Evolutionary conservation across 2,797 vertebrate species (phyloP), one percentile per base, ranked within the genome.

Genomic region (Pseudopleuronectes americanus): DNA sequence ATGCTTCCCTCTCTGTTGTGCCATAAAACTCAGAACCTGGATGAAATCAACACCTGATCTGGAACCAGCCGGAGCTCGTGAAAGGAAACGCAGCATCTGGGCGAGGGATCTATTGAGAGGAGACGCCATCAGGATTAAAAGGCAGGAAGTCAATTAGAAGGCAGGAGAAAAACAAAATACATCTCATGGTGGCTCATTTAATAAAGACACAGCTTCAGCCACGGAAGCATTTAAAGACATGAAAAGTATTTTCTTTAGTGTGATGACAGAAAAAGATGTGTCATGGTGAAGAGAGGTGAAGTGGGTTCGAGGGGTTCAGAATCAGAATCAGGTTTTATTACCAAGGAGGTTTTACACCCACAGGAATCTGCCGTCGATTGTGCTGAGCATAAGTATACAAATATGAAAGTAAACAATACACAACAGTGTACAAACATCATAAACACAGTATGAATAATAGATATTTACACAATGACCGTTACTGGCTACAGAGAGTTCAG

Each of bases 171-270:
- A 68, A 33, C 24, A 49, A 62, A 55, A 52, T 9, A 52, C 3
- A 4, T 0, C 43, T 49, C 7, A 2, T 67, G 47, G 41, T 26
- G 7, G 17, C 38, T 12, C 4, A 10, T 71, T 57, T 68, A 38
- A 10, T 68, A 56, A 57, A 65, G 63, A 24, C 41, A 72, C 68
- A 85, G 52, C 22, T 71, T 56, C 26, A 62, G 54, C 33, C 54
- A 58, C 6, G 10, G 36, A 38, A 13, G 12, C 17, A 24, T 21
- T 38, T 12, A 16, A 13, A 38, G 19, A 16, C 23, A 1, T 10
- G n/a, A 63, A 23, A 2, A 54, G 4, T 16, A 51, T 60, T 64
- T 70, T 54, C 57, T 59, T 59, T 64, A 55, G 56, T 13, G 14
- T n/a, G 0, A 58, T 16, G 28, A 16, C 10, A 31, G 31, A 68